Evolutionary conservation across 2,113 vertebrate species (phyloP).

Genomic region (Eonycteris spelaea): DNA sequence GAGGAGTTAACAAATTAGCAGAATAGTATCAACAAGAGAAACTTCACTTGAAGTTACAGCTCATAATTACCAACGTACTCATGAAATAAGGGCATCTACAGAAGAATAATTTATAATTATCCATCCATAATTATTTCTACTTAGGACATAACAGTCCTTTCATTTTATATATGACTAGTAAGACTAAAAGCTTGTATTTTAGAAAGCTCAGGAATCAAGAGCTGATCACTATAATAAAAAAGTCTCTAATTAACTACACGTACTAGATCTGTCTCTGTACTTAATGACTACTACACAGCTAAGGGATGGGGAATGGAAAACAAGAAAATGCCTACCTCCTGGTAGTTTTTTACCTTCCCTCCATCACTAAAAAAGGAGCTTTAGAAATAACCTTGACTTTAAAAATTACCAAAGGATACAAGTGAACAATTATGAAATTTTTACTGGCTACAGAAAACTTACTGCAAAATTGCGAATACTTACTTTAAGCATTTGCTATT

Average conservation of each 20-base stretch:
- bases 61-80: background rate
- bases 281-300: background rate
- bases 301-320: background rate
- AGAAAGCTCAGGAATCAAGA: background rate
- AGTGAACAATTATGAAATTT: background rate
- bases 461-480: background rate
- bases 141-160: conserved; percentile 17
- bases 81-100: background rate
- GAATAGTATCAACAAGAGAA: background rate
- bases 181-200: background rate
- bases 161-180: background rate
- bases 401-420: conserved; percentile 2
- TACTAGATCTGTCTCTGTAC: background rate
- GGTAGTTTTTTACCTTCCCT: background rate
- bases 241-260: background rate
- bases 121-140: background rate
- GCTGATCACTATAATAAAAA: background rate
- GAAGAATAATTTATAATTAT: background rate
- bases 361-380: background rate
- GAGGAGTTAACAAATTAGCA: background rate
- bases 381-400: background rate
- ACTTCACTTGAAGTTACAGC: background rate
- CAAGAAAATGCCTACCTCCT: background rate
- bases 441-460: background rate
- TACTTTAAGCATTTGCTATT: background rate